Conservation (phyloP, 1,140 invertebrate genomes). For the Oryzaephilus surinamensis region DNA sequence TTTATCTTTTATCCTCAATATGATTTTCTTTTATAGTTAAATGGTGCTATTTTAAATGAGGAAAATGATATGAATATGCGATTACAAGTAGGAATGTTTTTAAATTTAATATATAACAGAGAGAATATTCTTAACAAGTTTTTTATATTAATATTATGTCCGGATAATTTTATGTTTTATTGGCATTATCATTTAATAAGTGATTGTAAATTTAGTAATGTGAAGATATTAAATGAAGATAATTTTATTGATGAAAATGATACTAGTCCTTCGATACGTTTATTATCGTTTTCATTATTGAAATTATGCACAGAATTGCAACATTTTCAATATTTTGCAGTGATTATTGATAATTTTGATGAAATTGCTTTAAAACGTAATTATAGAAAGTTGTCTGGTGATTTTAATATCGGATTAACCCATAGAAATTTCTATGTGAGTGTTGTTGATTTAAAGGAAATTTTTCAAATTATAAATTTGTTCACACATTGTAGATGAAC, state of each 20-base stretch:
- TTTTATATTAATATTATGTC: conserved; percentile 19
- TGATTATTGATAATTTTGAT: conserved; percentile 27
- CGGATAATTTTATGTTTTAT: conserved; percentile 12
- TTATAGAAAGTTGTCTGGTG: conserved; percentile 19
- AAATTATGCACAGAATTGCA: conserved; percentile 15
- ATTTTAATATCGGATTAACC: conserved; percentile 28
- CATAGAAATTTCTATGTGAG: conserved; percentile 27
- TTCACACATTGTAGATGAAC: conserved; percentile 16
- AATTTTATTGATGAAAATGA: background rate
- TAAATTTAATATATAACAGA: conserved; percentile 16
- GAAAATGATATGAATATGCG: conserved; percentile 23
- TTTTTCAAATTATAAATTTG: background rate
- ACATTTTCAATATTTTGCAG: conserved; percentile 15
- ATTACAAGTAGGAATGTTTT: conserved; percentile 22
- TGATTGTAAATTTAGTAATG: conserved; percentile 9
- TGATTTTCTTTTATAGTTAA: conserved; percentile 16
- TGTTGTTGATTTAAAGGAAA: conserved; percentile 1
- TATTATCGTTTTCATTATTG: conserved; percentile 13
- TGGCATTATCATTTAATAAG: conserved; percentile 24
- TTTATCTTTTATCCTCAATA: background rate
- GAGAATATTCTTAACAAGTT: too few species aligned
- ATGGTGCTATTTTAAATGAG: conserved; percentile 27
- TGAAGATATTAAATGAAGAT: background rate
- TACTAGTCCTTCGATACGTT: conserved; percentile 3
- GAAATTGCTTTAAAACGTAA: conserved; percentile 21